Percentiles rank a stretch among this genome's conserved stretches.
phyloP scores from a whole-genome alignment of 2,113 vertebrate species.

The Embiotoca jacksoni region DNA sequence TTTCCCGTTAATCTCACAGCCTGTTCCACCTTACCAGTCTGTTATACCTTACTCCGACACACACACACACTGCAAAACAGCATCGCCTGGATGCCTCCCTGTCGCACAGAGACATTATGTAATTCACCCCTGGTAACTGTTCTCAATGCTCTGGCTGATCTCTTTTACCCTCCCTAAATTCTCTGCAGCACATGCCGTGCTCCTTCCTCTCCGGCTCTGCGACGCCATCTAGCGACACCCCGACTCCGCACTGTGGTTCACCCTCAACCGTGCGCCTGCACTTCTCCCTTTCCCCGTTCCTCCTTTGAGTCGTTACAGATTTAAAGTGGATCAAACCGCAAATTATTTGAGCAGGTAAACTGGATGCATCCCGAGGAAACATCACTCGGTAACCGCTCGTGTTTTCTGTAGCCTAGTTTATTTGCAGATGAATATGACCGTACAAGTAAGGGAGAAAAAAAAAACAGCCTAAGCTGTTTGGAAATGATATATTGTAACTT shows the following conservation, averaged over 20 bases:
- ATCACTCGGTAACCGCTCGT: too few relatives aligned
- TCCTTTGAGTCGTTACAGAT: background rate
- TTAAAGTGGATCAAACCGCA: constrained; percentile 13
- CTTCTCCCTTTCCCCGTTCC: background rate
- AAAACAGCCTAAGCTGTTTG: too few relatives aligned
- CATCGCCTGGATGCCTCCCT: constrained; percentile 59
- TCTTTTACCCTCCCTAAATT: constrained; percentile 60
- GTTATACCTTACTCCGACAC: constrained; percentile 12
- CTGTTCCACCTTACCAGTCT: constrained; percentile 25
- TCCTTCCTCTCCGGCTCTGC: constrained; percentile 85
- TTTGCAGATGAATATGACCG: too few relatives aligned
- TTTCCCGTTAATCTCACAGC: constrained; percentile 31
- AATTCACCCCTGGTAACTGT: constrained; percentile 77
- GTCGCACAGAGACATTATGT: constrained; percentile 81
- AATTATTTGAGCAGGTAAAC: background rate
- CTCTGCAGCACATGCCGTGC: constrained; percentile 28
- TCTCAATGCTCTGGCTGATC: constrained; percentile 66
- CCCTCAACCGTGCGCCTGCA: background rate
- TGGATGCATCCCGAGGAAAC: background rate
- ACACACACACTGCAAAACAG: constrained; percentile 24
- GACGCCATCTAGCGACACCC: constrained; percentile 92
- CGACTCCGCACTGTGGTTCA: background rate
- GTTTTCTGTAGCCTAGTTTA: too few relatives aligned
- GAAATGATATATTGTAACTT: too few relatives aligned
- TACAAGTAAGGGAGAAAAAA: too few relatives aligned